Conservation (phyloP, 1,140 invertebrate species). For the Phenacoccus solenopsis region DNA sequence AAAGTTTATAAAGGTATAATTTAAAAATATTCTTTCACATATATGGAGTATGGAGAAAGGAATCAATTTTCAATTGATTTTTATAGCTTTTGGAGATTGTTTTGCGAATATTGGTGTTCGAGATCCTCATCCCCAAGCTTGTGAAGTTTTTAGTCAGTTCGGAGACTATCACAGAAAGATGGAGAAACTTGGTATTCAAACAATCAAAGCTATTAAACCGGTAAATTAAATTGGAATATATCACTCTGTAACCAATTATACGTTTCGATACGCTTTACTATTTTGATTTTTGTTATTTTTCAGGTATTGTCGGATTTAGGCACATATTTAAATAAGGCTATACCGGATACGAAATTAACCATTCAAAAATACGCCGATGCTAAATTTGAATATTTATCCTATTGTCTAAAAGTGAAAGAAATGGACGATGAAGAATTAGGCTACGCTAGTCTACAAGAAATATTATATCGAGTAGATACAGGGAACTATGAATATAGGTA, state of each 20-base stretch:
- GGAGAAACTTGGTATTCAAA: constrained; percentile 80
- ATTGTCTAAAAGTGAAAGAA: constrained; percentile 94
- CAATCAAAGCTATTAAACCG: constrained; percentile 84
- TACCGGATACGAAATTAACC: constrained; percentile 93
- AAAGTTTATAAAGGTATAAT: constrained; percentile 55
- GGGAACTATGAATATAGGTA: constrained; percentile 96
- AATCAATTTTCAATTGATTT: neutral
- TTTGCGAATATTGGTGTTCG: constrained; percentile 88
- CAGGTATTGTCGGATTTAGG: constrained; percentile 41
- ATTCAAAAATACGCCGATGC: constrained; percentile 95
- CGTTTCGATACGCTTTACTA: neutral
- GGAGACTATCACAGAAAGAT: constrained; percentile 87
- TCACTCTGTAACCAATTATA: neutral
- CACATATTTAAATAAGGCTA: constrained; percentile 92
- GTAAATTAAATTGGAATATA: constrained; percentile 38
- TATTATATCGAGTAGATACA: constrained; percentile 92
- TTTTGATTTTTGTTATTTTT: neutral
- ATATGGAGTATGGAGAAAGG: neutral
- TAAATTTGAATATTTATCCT: constrained; percentile 97
- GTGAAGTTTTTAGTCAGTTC: constrained; percentile 89
- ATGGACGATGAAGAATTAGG: constrained; percentile 98
- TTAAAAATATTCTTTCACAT: neutral
- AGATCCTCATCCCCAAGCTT: constrained; percentile 87
- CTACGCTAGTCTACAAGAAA: constrained; percentile 87
- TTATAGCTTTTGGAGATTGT: constrained; percentile 68